These are phyloP conservation scores for Dusona sp. DNA, from an alignment of 2,888 invertebrate species.

Conservation along the genomic window DNA sequence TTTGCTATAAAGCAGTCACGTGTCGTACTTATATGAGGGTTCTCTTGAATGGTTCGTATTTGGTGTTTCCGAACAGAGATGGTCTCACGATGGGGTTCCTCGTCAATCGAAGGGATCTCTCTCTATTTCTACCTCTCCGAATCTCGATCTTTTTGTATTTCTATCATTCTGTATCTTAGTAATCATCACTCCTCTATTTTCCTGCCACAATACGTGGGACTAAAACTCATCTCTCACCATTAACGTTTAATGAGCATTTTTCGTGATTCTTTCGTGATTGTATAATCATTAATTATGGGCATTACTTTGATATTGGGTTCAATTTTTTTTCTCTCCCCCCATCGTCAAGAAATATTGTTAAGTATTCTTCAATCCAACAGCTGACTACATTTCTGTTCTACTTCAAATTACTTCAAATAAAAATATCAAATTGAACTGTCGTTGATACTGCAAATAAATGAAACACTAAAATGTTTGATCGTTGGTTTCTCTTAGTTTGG, in stretches of 20 bases:
- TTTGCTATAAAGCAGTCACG: conserved; percentile 82
- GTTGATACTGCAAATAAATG: neutral
- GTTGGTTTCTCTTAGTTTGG: conserved; percentile 21
- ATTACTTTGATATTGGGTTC: too few species aligned
- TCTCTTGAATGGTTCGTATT: conserved; percentile 74
- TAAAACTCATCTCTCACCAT: conserved; percentile 73
- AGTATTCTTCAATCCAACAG: too few species aligned
- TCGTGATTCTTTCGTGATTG: neutral
- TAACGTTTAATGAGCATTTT: conserved; percentile 74
- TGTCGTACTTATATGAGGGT: conserved; percentile 75
- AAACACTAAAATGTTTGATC: conserved; percentile 24
- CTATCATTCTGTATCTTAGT: conserved; percentile 40
- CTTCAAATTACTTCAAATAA: neutral
- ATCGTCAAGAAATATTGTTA: too few species aligned
- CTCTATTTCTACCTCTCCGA: conserved; percentile 41
- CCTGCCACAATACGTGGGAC: conserved; percentile 70
- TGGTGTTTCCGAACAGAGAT: conserved; percentile 80
- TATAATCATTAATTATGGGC: neutral
- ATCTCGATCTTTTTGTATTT: conserved; percentile 42
- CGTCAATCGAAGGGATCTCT: conserved; percentile 64
- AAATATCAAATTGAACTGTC: neutral
- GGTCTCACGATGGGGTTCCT: conserved; percentile 80
- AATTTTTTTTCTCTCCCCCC: too few species aligned
- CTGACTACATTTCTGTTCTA: neutral
- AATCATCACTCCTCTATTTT: conserved; percentile 47